Evolutionary conservation across 2,888 invertebrate genomes (phyloP), one percentile per base, ranked within the genome.

Genomic region (Eilema depressum): DNA sequence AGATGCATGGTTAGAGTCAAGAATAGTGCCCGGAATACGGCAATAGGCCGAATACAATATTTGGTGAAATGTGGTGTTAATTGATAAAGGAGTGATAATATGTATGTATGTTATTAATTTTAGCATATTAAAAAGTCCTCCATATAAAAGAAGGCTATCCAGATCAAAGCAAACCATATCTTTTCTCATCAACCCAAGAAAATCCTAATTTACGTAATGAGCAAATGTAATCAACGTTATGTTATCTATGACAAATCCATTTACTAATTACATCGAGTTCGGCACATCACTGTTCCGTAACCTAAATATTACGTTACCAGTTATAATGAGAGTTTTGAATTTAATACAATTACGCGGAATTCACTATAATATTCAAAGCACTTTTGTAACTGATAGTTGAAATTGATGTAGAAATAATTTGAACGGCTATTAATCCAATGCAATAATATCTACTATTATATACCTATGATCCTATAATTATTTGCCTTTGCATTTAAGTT

Each of bases 181-280:
- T 30, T 47, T 17, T 47, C 47, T 47, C 26, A 67, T 65, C 75
- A 62, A 56, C 60, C 66, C 68, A 64, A 70, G 68, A 72, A 68
- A 70, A 79, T 77, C 66, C 69, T 33, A 70, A 66, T 73, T 66
- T 20, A 25, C 65, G 63, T 71, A 73, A 83, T 76, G 77, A 78
- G 70, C 73, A 67, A 73, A 53, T 68, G 68, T 76, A 83, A 84
- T 82, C 78, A 80, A 65, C 68, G 70, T 79, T 82, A 83, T 82
- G 82, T 74, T 73, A 80, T 81, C 75, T 77, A 78, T 81, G 76
- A 71, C 68, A 69, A 70, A 74, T 69, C 80, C 81, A 82, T 85
- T 77, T 73, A 63, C 73, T 83, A 80, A 84, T 83, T 81, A 81
- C 73, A 67, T 47, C 30, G 57, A 68, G 66, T 64, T 74, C 64